A percentile compares a stretch with the other conserved stretches of the same genome.
Evolutionary conservation across 2,113 vertebrate species (phyloP).

Genomic region (Dinomys branickii): DNA sequence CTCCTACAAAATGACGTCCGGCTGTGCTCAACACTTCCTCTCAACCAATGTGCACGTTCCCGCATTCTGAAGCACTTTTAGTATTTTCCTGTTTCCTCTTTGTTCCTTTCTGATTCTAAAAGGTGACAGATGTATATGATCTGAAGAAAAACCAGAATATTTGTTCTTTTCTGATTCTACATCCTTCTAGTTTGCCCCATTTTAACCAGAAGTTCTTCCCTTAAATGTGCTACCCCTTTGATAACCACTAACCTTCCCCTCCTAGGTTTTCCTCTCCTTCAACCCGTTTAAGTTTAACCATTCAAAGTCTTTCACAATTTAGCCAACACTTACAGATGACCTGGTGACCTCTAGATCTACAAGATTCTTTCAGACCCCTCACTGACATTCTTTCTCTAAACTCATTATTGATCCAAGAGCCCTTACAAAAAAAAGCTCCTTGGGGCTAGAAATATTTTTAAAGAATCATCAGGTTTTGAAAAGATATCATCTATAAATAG

Average conservation of each 20-base stretch:
- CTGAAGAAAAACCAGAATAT: not conserved
- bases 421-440: not conserved
- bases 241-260: not conserved
- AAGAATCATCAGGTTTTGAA: constrained; percentile 28
- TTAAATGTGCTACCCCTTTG: not conserved
- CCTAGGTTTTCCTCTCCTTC: not conserved
- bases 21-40: not conserved
- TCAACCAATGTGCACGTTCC: not conserved
- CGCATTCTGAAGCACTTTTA: not conserved
- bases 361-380: not conserved
- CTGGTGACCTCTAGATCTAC: not conserved
- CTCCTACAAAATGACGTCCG: not conserved
- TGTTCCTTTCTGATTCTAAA: not conserved
- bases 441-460: not conserved
- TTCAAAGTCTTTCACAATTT: not conserved
- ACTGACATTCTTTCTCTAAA: constrained; percentile 21
- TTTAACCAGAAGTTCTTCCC: not conserved
- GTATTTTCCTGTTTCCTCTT: not conserved
- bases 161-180: not conserved
- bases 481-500: not conserved
- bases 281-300: not conserved
- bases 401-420: not conserved
- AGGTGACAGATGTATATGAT: not conserved
- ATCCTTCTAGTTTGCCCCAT: not conserved
- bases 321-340: not conserved